phyloP scores from a whole-genome alignment of 1,140 invertebrate species.

The Ylistrum balloti region DNA sequence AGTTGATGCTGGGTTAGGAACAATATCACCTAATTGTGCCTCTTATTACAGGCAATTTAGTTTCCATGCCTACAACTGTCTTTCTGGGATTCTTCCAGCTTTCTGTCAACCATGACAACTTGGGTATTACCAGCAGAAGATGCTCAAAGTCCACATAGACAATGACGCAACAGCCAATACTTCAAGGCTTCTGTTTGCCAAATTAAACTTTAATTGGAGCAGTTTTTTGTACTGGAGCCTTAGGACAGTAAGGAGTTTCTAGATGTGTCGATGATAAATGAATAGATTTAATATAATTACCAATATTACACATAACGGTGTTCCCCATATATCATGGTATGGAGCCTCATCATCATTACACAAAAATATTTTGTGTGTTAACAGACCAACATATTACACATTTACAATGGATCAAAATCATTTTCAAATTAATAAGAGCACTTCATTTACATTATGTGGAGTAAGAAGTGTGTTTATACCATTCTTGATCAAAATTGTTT shows the following conservation, averaged over 20 bases:
- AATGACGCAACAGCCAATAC: neutral
- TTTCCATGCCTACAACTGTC: constrained; percentile 22
- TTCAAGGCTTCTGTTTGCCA: constrained; percentile 20
- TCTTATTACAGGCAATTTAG: neutral
- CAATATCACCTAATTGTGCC: constrained; percentile 6
- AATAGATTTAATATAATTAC: neutral
- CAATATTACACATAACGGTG: neutral
- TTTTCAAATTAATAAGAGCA: too few relatives aligned
- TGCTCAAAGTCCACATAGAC: constrained; percentile 38
- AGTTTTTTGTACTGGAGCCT: neutral
- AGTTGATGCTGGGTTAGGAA: neutral
- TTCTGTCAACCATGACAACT: constrained; percentile 38
- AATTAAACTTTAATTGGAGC: constrained; percentile 36
- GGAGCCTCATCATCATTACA: neutral
- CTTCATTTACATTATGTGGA: too few relatives aligned
- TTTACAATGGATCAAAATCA: too few relatives aligned
- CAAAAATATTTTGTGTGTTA: neutral
- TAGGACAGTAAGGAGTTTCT: neutral
- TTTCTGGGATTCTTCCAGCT: constrained; percentile 32
- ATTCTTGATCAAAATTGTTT: too few relatives aligned
- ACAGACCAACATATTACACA: too few relatives aligned
- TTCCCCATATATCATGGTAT: neutral
- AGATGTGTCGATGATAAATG: neutral
- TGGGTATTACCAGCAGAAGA: constrained; percentile 33
- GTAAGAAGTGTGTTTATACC: too few relatives aligned